These are phyloP conservation scores for Drosophila bunnanda DNA, from an alignment of 2,888 invertebrate genomes.

Conservation along the genomic window DNA sequence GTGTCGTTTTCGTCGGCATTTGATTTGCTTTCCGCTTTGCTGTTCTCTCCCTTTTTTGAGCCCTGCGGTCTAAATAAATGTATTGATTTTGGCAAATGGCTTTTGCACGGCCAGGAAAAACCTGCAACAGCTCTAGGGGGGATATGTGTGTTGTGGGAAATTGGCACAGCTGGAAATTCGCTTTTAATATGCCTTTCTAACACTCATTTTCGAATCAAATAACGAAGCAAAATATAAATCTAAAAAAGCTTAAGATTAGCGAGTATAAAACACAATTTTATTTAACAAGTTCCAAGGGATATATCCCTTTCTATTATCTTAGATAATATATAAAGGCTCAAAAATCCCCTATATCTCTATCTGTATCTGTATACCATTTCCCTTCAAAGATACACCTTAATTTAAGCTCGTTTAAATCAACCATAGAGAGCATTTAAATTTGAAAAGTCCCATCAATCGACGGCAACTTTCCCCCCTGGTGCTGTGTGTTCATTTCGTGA, in stretches of 20 bases:
- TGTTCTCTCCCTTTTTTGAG: slow-evolving; percentile 6
- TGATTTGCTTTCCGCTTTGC: slow-evolving; percentile 39
- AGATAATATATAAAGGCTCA: no score
- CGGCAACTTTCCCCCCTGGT: neutral
- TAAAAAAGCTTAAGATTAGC: no score
- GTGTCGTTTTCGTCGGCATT: slow-evolving; percentile 32
- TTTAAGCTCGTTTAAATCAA: slow-evolving; percentile 22
- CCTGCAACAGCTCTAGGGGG: slow-evolving; percentile 8
- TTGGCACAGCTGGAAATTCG: slow-evolving; percentile 52
- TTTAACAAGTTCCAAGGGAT: no score
- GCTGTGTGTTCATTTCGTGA: slow-evolving; percentile 58
- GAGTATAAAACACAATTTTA: no score
- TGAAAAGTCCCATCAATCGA: slow-evolving; percentile 14
- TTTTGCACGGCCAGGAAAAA: slow-evolving; percentile 53
- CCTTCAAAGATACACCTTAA: neutral
- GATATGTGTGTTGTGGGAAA: slow-evolving; percentile 21
- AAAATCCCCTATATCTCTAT: neutral
- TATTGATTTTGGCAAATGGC: slow-evolving; percentile 76
- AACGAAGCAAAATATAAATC: neutral
- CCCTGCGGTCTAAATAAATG: slow-evolving; percentile 73
- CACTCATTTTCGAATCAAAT: neutral
- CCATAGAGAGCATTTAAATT: slow-evolving; percentile 19
- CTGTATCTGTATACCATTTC: slow-evolving; percentile 15
- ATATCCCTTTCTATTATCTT: no score
- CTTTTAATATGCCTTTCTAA: slow-evolving; percentile 6